Percentiles rank a stretch among this genome's conserved stretches.
These are phyloP conservation scores for Sipha flava DNA, from an alignment of 1,140 invertebrate species.

Conservation along the genomic window DNA sequence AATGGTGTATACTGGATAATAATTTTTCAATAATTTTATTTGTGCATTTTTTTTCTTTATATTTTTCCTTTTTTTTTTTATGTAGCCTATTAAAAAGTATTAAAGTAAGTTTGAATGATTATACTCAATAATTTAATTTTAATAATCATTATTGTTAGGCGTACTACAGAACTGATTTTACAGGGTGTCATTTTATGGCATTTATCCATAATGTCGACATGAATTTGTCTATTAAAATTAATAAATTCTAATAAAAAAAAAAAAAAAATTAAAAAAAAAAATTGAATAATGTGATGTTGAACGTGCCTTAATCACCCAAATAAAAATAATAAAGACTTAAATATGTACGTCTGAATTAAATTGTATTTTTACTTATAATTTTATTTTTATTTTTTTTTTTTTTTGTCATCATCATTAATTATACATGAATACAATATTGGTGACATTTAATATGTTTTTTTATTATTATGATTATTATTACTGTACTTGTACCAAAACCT, in stretches of 20 bases:
- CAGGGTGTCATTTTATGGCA: conserved; percentile 21
- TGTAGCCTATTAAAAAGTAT: neutral
- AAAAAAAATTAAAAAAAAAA: neutral
- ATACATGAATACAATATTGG: neutral
- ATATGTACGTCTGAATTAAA: neutral
- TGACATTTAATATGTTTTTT: neutral
- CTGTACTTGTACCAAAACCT: conserved; percentile 24
- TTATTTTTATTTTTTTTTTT: neutral
- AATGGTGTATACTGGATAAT: neutral
- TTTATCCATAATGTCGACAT: neutral
- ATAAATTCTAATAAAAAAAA: conserved; percentile 1
- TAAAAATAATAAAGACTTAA: conserved; percentile 15
- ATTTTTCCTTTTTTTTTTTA: neutral
- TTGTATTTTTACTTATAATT: conserved; percentile 8
- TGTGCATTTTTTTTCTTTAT: neutral
- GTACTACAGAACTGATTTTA: conserved; percentile 27
- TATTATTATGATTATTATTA: neutral
- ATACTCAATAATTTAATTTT: neutral
- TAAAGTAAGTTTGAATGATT: neutral
- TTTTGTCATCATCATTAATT: neutral
- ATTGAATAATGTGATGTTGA: conserved; percentile 7
- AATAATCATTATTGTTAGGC: neutral
- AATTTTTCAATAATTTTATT: neutral
- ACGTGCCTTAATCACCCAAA: conserved; percentile 17
- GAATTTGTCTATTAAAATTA: neutral